Evolutionary conservation across 2,113 vertebrate genomes (phyloP).

Genomic region (Carettochelys insculpta): DNA sequence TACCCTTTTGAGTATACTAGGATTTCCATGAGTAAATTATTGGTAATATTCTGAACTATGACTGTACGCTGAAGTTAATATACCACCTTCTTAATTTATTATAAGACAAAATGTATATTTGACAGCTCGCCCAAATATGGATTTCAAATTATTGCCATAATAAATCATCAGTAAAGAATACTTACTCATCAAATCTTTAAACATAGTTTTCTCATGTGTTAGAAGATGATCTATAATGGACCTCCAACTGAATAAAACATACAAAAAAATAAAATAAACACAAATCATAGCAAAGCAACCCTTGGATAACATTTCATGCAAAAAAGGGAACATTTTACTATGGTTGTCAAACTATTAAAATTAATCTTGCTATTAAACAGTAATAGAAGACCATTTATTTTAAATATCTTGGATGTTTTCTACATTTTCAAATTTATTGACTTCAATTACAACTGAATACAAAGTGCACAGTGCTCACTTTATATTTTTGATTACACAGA

Average conservation of each 20-base stretch:
- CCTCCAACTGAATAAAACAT: slow-evolving; percentile 84
- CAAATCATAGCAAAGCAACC: background rate
- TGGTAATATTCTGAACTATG: background rate
- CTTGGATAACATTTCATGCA: background rate
- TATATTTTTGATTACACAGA: too few relatives aligned
- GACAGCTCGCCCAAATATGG: background rate
- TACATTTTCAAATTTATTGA: too few relatives aligned
- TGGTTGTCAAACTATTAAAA: too few relatives aligned
- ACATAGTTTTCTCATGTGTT: slow-evolving; percentile 98
- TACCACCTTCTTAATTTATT: background rate
- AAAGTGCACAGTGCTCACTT: too few relatives aligned
- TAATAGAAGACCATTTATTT: too few relatives aligned
- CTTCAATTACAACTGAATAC: too few relatives aligned
- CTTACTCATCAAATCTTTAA: slow-evolving; percentile 99
- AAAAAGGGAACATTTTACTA: background rate
- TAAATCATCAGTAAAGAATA: slow-evolving; percentile 39
- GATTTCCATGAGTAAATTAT: background rate
- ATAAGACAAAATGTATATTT: background rate
- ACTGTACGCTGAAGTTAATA: background rate
- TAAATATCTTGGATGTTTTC: too few relatives aligned
- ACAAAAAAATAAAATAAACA: slow-evolving; percentile 35
- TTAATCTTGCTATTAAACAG: too few relatives aligned
- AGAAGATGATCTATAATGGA: slow-evolving; percentile 95
- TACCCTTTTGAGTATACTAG: background rate
- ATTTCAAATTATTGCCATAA: background rate